Percentiles rank a stretch among this genome's conserved stretches.
Conservation (phyloP, 2,113 vertebrate genomes). For the Sterna hirundo region DNA sequence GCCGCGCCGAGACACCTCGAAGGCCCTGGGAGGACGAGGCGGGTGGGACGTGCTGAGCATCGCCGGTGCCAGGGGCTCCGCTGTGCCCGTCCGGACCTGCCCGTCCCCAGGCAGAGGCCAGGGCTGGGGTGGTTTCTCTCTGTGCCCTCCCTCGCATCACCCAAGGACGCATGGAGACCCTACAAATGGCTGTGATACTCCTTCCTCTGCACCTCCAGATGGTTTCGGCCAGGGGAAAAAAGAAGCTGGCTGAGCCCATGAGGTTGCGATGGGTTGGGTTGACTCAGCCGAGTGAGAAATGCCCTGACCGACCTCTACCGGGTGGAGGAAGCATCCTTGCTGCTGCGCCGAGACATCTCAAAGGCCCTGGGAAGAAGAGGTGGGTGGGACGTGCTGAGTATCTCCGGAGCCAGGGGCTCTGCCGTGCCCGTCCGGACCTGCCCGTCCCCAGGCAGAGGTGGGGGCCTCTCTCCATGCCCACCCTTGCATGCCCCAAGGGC, state of each 20-base stretch:
- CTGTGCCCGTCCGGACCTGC: neutral
- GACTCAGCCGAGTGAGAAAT: neutral
- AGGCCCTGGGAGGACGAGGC: neutral
- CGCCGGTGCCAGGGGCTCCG: neutral
- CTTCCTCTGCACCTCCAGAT: neutral
- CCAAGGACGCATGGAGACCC: neutral
- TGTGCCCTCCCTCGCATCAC: rapidly evolving
- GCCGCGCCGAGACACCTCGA: neutral
- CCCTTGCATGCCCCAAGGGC: neutral
- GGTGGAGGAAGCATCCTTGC: neutral
- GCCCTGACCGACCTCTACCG: rapidly evolving
- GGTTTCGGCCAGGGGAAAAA: neutral
- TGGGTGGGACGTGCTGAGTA: neutral
- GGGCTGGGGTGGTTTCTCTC: neutral
- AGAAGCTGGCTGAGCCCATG: neutral
- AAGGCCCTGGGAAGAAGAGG: neutral
- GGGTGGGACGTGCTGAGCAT: neutral
- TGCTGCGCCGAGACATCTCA: neutral
- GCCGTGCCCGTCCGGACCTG: neutral
- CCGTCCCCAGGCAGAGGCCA: rapidly evolving
- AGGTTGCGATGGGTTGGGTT: neutral
- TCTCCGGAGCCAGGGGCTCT: neutral
- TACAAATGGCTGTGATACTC: rapidly evolving
- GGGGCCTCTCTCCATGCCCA: neutral
- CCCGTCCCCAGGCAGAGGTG: rapidly evolving